Conservation (phyloP, 2,113 vertebrate genomes). For the Butorides virescens region DNA sequence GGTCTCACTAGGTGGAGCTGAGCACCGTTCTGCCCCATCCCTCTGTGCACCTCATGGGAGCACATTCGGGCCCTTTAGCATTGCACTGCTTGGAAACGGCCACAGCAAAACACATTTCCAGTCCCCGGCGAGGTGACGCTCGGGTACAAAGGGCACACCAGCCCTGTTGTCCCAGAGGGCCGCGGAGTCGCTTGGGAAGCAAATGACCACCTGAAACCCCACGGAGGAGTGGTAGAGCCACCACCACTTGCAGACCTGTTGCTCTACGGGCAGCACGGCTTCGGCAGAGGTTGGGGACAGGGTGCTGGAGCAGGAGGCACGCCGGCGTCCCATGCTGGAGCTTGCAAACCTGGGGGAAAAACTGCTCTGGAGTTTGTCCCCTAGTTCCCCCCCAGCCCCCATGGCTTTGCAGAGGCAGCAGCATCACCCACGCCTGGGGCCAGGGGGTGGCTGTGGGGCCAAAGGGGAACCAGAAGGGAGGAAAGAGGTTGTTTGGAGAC, state of each 20-base stretch:
- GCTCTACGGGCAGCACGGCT: not conserved
- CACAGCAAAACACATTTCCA: not conserved
- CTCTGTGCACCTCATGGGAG: not conserved
- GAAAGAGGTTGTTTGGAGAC: not conserved
- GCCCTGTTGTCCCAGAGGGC: not conserved
- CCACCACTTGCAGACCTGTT: not conserved
- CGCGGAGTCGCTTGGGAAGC: not conserved
- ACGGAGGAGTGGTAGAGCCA: not conserved
- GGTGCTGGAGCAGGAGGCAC: not conserved
- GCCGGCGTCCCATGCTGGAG: not conserved
- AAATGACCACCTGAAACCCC: not conserved
- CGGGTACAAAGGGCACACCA: fast-evolving
- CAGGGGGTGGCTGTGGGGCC: fast-evolving
- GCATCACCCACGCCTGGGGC: fast-evolving
- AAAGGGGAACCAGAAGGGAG: not conserved
- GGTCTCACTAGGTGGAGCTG: not conserved
- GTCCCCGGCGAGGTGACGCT: not conserved
- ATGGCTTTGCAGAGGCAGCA: not conserved
- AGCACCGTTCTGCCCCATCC: not conserved
- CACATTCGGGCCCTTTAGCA: not conserved
- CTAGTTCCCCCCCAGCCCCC: not conserved
- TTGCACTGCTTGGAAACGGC: not conserved
- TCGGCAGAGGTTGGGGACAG: not conserved
- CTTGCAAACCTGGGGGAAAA: not conserved
- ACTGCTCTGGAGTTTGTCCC: not conserved